Conservation (phyloP, 1,140 invertebrate species). For the Macrosteles quadrilineatus region DNA sequence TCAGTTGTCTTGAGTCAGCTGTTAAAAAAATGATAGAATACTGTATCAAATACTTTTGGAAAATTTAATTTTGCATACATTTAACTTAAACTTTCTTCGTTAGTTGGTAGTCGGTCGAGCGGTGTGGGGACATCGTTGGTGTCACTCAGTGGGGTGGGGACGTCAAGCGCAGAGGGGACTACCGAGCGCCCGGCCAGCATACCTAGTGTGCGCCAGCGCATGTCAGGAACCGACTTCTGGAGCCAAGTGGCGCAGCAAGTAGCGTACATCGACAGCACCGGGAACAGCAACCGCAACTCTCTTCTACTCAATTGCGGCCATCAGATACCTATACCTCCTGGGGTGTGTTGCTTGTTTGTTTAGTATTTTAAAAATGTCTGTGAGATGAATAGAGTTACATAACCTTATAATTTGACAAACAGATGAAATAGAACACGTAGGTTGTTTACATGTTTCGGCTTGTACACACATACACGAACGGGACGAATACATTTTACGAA, state of each 20-base stretch:
- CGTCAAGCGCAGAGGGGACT: slow-evolving; percentile 21
- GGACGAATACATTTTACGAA: too few relatives aligned
- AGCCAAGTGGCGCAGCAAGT: slow-evolving; percentile 45
- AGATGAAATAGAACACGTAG: too few relatives aligned
- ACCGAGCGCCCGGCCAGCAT: background rate
- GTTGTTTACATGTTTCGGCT: too few relatives aligned
- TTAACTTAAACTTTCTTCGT: too few relatives aligned
- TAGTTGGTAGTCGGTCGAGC: background rate
- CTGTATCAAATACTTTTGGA: too few relatives aligned
- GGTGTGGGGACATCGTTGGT: slow-evolving; percentile 27
- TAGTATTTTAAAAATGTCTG: too few relatives aligned
- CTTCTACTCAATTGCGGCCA: slow-evolving; percentile 26
- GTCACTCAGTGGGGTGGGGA: slow-evolving; percentile 17
- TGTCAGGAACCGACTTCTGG: slow-evolving; percentile 43
- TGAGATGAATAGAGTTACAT: too few relatives aligned
- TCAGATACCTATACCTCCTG: slow-evolving; percentile 32
- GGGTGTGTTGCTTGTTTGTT: slow-evolving; percentile 29
- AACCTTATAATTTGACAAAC: too few relatives aligned
- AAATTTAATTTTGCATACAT: too few relatives aligned
- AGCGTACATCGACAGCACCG: slow-evolving; percentile 45
- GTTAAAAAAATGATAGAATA: too few relatives aligned
- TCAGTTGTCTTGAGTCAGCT: too few relatives aligned
- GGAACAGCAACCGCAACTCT: slow-evolving; percentile 33
- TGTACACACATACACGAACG: too few relatives aligned
- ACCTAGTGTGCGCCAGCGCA: background rate